A percentile compares a stretch with the other conserved stretches of the same genome.
Evolutionary conservation across 2,113 vertebrate genomes (phyloP).

Genomic region (Coptodon rendalli): DNA sequence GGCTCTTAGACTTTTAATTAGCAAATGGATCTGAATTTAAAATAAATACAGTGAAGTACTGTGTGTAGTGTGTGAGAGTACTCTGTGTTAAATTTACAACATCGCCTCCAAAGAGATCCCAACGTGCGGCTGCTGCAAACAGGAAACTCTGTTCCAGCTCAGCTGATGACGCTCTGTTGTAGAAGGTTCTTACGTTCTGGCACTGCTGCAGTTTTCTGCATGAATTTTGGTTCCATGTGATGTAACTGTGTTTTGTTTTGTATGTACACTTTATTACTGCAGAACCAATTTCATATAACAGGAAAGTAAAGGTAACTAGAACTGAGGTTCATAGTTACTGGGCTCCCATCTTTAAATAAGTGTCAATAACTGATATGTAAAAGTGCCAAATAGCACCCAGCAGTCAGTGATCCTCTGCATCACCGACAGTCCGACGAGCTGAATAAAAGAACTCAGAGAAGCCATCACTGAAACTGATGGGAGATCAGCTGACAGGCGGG

Average conservation of each 20-base stretch:
- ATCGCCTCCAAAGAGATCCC: not conserved
- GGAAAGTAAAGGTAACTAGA: not conserved
- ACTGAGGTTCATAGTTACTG: not conserved
- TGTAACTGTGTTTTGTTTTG: not conserved
- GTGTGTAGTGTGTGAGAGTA: not conserved
- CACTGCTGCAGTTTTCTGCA: not conserved
- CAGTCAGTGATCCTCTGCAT: not conserved
- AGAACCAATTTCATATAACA: not conserved
- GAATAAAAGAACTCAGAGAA: not conserved
- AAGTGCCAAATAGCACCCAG: not conserved
- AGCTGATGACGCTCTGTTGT: not conserved
- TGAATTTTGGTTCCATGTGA: not conserved
- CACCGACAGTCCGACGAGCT: not conserved
- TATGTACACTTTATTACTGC: not conserved
- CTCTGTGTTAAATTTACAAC: not conserved
- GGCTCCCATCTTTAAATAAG: not conserved
- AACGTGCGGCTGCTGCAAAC: not conserved
- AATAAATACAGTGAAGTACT: not conserved
- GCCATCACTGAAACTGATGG: not conserved
- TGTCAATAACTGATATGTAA: not conserved
- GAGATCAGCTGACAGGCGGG: not conserved
- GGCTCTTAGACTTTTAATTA: not conserved
- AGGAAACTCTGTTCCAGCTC: not conserved
- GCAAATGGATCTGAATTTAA: not conserved
- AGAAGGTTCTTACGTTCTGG: not conserved